These are phyloP conservation scores for Holacanthus passer DNA, from an alignment of 2,113 vertebrate species.

Conservation along the genomic window DNA sequence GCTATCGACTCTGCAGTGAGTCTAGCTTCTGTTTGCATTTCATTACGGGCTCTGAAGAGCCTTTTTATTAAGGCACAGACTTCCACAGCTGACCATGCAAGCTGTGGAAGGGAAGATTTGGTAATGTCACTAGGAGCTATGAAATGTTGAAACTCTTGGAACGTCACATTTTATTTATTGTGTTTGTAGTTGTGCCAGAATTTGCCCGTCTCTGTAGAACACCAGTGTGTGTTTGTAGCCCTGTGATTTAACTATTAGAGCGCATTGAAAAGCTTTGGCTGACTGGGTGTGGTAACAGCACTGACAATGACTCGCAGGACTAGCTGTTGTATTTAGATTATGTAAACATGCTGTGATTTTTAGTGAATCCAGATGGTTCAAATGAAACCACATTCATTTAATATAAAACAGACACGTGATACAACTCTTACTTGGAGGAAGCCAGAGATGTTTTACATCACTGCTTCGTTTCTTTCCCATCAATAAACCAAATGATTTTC, in stretches of 20 bases:
- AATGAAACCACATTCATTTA: slow-evolving; percentile 12
- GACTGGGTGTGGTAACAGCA: slow-evolving; percentile 22
- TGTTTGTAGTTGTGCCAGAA: background rate
- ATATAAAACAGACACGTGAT: slow-evolving; percentile 5
- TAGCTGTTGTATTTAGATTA: slow-evolving; percentile 4
- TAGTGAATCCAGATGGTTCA: slow-evolving; percentile 21
- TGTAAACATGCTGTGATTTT: slow-evolving; percentile 36
- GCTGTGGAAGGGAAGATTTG: background rate
- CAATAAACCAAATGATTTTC: background rate
- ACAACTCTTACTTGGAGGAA: background rate
- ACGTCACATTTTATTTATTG: background rate
- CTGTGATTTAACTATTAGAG: background rate
- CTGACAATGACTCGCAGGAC: background rate
- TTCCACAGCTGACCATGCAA: slow-evolving; percentile 31
- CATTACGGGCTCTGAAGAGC: slow-evolving; percentile 17
- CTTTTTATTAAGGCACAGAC: slow-evolving; percentile 6
- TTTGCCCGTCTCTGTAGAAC: background rate
- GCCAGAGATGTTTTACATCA: slow-evolving; percentile 1
- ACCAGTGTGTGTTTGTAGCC: background rate
- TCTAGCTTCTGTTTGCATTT: slow-evolving; percentile 53
- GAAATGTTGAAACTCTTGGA: background rate
- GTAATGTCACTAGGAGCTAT: background rate
- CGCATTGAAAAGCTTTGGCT: background rate
- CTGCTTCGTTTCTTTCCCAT: background rate
- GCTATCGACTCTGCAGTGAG: slow-evolving; percentile 24